Percentiles rank a stretch among this genome's conserved stretches.
Evolutionary conservation across 2,113 vertebrate species (phyloP).

Genomic region (Eonycteris spelaea): DNA sequence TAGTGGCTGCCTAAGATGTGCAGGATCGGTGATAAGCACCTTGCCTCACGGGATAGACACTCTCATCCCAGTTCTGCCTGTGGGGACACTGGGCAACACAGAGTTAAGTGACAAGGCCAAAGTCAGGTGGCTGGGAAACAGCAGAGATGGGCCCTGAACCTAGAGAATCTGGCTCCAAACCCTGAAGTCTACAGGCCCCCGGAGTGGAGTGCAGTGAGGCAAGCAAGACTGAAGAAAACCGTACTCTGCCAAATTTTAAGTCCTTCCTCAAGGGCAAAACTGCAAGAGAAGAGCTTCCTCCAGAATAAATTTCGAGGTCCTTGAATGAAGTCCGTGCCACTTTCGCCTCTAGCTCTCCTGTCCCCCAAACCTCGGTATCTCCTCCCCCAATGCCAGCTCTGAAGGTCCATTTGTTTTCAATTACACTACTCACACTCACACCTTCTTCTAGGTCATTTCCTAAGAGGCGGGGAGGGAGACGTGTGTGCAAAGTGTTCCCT

Average conservation of each 20-base stretch:
- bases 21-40: not conserved
- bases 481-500: not conserved
- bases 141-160: not conserved
- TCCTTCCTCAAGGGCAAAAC: not conserved
- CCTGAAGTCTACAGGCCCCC: not conserved
- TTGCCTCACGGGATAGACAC: not conserved
- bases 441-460: not conserved
- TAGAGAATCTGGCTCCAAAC: not conserved
- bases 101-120: not conserved
- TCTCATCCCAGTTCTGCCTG: not conserved
- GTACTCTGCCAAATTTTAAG: accelerated
- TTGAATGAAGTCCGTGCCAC: not conserved
- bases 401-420: not conserved
- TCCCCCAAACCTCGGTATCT: not conserved
- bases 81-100: not conserved
- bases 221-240: not conserved
- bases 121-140: not conserved
- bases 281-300: not conserved
- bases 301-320: not conserved
- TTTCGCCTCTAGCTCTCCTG: not conserved
- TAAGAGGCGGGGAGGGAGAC: not conserved
- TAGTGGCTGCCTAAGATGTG: accelerated
- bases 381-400: accelerated
- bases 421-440: not conserved
- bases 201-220: accelerated